These are phyloP conservation scores for Craseonycteris thonglongyai DNA, from an alignment of 2,113 vertebrate genomes.

Conservation along the genomic window DNA sequence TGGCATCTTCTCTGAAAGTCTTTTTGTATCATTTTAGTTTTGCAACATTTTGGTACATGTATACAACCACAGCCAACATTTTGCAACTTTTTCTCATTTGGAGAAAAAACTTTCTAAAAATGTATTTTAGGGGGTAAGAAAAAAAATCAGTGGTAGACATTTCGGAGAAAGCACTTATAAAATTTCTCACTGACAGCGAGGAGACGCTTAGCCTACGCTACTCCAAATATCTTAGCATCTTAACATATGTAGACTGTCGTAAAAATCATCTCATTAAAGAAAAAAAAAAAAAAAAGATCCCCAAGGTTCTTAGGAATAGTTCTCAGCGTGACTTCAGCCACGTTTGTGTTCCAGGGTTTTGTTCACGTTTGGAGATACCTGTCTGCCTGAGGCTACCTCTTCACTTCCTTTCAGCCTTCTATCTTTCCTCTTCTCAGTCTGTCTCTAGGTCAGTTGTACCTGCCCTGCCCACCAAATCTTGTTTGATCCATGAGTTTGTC, in stretches of 20 bases:
- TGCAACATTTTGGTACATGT: background rate
- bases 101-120: slow-evolving; percentile 20
- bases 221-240: slow-evolving; percentile 56
- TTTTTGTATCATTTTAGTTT: background rate
- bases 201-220: slow-evolving; percentile 42
- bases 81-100: slow-evolving; percentile 32
- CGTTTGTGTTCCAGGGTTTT: slow-evolving; percentile 27
- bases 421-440: background rate
- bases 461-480: background rate
- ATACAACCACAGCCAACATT: background rate
- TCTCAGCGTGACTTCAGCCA: slow-evolving; percentile 47
- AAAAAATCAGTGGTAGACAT: slow-evolving; percentile 9
- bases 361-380: slow-evolving; percentile 34
- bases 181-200: slow-evolving; percentile 39
- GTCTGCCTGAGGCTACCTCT: background rate
- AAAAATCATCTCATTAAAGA: slow-evolving; percentile 59
- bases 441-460: slow-evolving; percentile 11
- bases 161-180: slow-evolving; percentile 37
- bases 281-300: slow-evolving; percentile 35
- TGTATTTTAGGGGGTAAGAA: slow-evolving; percentile 13
- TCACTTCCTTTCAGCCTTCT: background rate
- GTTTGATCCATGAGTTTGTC: background rate
- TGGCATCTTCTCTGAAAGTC: background rate
- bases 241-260: slow-evolving; percentile 51
- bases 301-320: slow-evolving; percentile 39